Percentiles rank a stretch among this genome's conserved stretches.
Conservation (phyloP, 2,113 vertebrate genomes). For the Engystomops pustulosus region DNA sequence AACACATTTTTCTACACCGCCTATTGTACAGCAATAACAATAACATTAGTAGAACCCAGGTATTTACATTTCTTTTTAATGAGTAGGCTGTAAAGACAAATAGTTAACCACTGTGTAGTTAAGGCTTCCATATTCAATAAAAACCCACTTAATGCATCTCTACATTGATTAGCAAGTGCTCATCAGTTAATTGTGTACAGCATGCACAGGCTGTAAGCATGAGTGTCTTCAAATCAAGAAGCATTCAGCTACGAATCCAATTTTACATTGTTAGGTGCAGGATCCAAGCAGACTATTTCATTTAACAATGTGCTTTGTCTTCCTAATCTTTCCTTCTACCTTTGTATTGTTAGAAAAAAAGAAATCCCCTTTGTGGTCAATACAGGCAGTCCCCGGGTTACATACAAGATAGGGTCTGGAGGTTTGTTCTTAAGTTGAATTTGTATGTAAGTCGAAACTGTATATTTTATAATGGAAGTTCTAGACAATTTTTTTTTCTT, state of each 20-base stretch:
- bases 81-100: background rate
- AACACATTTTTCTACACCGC: no score
- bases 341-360: constrained; percentile 36
- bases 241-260: constrained; percentile 66
- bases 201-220: constrained; percentile 72
- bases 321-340: constrained; percentile 47
- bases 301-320: constrained; percentile 54
- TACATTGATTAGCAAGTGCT: constrained; percentile 70
- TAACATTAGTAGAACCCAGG: background rate
- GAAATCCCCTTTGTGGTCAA: constrained; percentile 11
- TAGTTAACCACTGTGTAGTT: background rate
- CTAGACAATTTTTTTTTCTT: no score
- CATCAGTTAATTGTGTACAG: constrained; percentile 66
- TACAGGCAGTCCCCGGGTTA: no score
- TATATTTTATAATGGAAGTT: no score
- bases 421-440: no score
- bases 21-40: background rate
- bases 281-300: constrained; percentile 12
- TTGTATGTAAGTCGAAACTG: no score
- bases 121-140: constrained; percentile 27
- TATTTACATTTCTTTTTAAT: background rate
- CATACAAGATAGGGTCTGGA: no score
- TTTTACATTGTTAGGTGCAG: constrained; percentile 35
- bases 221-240: constrained; percentile 77
- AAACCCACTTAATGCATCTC: constrained; percentile 46